Conservation (phyloP, 1,140 invertebrate genomes). For the Bombus polaris region DNA sequence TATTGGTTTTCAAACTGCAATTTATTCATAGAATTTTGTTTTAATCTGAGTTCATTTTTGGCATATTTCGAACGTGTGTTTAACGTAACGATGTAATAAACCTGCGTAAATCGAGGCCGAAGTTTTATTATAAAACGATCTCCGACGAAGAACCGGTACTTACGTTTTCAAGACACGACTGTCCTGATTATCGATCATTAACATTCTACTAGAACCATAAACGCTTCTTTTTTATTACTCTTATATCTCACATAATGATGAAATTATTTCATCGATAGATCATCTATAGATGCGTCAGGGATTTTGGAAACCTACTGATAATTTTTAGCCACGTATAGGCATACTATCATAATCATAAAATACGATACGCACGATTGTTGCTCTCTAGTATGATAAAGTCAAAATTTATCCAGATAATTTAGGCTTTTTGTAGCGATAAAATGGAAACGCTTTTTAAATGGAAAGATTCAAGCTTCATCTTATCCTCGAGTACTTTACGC, state of each 20-base stretch:
- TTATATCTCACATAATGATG: no score
- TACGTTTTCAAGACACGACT: not conserved
- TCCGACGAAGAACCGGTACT: not conserved
- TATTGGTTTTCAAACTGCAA: no score
- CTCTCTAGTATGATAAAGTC: no score
- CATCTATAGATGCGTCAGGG: no score
- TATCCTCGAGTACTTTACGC: not conserved
- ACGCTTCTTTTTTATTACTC: not conserved
- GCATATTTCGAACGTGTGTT: not conserved
- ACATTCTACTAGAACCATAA: not conserved
- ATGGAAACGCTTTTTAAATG: not conserved
- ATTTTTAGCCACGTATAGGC: no score
- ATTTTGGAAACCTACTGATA: no score
- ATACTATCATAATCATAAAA: no score
- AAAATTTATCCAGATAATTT: no score
- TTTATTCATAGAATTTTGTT: not conserved
- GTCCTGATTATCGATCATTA: not conserved
- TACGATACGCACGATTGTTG: no score
- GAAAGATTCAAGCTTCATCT: not conserved
- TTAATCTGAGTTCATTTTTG: not conserved
- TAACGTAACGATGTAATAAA: not conserved
- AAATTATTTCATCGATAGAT: no score
- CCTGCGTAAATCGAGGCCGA: not conserved
- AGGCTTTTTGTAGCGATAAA: no score
- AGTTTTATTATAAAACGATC: not conserved